Base-by-base conservation (phyloP, 2,888 invertebrate genomes). In the Drosophila ezoana region DNA sequence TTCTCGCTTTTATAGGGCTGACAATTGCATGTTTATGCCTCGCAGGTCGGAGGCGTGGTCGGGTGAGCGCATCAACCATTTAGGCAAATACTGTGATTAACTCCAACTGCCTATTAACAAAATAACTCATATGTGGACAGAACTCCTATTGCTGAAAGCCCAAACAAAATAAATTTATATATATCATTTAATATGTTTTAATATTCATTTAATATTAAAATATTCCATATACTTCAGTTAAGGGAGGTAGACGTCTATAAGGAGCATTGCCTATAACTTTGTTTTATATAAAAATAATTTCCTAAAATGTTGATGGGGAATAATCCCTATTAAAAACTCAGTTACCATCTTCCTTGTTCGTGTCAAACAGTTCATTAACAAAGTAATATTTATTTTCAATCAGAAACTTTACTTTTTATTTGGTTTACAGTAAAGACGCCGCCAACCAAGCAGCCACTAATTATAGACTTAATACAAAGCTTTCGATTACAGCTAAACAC, bases 401-500 rank as follows among this genome's bases (percentile, higher is more conserved):
- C 48, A 43, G 49, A 62, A 59, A 44, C 33, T 48, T 72, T 47
- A 76, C 76, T 76, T 59, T 76, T 54, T 37, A 18, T 32, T 60
- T 57, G 40, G 33, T 14, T 60, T 69, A 78, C 63, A 74, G 79
- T 70, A 74, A 48, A 38, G 8, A 13, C 13, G 74, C 76, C 74
- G 70, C 79, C 76, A 76, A 66, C 75, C 63, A 54, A 48, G 51
- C 61, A 54, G 35, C 20, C 18, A 54, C 43, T 65, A 14, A 48
- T 58, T 60, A 45, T 53, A 69, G 47, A 54, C 52, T 69, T 75
- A 77, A 28, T 37, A 9, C 48, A 47, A 52, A 48, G 28, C 20
- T 23, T 45, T 40, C 35, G 6, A 49, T 60, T 73, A 67, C 1
- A 58, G 38, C 87, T 87, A 87, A 81, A 87, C 85, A 87, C 85